Percentiles rank a stretch among this genome's conserved stretches.
Conservation (phyloP, 2,888 invertebrate species). For the Cataglyphis livida region DNA sequence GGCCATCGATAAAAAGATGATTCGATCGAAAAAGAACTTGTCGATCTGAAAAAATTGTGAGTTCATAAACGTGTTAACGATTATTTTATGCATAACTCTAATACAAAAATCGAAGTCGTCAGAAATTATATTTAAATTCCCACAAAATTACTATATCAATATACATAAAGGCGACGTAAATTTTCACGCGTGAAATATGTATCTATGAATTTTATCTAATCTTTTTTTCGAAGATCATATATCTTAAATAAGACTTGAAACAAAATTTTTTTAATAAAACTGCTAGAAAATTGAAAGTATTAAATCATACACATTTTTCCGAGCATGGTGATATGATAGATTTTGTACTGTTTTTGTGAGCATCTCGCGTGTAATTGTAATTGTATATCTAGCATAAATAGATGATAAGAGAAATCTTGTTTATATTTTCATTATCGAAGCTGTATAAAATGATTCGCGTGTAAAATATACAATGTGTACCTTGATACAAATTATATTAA, state of each 20-base stretch:
- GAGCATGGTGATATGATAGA: background rate
- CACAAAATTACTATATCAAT: background rate
- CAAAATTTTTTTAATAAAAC: no score
- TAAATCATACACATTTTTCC: background rate
- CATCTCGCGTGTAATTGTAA: background rate
- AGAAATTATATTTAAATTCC: background rate
- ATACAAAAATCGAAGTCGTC: background rate
- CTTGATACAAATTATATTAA: slow-evolving; percentile 2
- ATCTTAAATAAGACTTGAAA: no score
- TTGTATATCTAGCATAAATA: background rate
- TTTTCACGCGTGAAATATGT: no score
- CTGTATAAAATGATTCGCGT: background rate
- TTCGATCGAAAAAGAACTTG: background rate
- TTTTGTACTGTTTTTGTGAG: no score
- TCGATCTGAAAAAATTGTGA: background rate
- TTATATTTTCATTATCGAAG: slow-evolving; percentile 19
- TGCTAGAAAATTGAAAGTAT: no score
- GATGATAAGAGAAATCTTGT: slow-evolving; percentile 9
- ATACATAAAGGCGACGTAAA: no score
- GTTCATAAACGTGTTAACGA: background rate
- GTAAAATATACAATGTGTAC: background rate
- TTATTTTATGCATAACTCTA: background rate
- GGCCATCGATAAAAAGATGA: background rate
- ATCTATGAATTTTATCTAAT: no score
- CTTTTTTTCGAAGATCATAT: no score